Evolutionary conservation across 2,113 vertebrate species (phyloP).

Genomic region (Benitochromis conjunctus): DNA sequence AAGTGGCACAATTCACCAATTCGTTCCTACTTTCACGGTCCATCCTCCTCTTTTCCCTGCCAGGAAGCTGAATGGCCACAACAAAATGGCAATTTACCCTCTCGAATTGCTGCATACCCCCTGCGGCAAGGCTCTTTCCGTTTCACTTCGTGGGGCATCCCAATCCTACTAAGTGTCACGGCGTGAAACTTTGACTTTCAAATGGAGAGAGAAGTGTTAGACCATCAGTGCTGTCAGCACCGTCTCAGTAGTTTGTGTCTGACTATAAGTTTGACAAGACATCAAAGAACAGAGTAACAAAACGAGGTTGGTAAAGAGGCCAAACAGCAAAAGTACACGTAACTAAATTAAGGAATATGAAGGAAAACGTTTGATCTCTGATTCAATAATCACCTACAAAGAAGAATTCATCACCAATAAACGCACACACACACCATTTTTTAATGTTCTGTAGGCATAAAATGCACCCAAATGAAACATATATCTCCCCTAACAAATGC

Average conservation of each 20-base stretch:
- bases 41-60: constrained; percentile 61
- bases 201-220: not conserved
- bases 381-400: not conserved
- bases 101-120: constrained; percentile 60
- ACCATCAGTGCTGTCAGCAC: not conserved
- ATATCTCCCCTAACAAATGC: not conserved
- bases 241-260: not conserved
- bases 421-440: not conserved
- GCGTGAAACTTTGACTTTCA: constrained; percentile 33
- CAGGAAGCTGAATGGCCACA: constrained; percentile 60
- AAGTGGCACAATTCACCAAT: constrained; percentile 69
- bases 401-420: not conserved
- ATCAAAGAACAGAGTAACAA: not conserved
- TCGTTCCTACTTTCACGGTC: constrained; percentile 80
- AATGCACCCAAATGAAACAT: not conserved
- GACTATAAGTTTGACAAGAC: not conserved
- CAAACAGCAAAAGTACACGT: not conserved
- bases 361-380: not conserved
- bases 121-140: constrained; percentile 44
- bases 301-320: not conserved
- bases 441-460: not conserved
- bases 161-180: not conserved
- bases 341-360: not conserved
- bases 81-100: constrained; percentile 74
- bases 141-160: constrained; percentile 22